These are phyloP conservation scores for Craseonycteris thonglongyai DNA, from an alignment of 2,113 vertebrate species.

Conservation along the genomic window DNA sequence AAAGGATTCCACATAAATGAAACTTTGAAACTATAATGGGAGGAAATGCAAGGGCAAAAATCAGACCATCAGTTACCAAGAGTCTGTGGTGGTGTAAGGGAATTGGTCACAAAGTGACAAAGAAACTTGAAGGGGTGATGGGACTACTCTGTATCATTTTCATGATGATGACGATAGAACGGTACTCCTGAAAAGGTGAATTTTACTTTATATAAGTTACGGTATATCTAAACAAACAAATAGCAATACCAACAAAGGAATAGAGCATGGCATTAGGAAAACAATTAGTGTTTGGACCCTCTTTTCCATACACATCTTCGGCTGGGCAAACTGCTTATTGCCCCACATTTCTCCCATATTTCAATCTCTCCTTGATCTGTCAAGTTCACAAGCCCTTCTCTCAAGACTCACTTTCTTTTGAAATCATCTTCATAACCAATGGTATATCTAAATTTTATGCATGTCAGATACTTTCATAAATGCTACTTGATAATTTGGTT, in stretches of 20 bases:
- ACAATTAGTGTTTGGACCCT: fast-evolving
- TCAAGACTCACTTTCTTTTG: neutral
- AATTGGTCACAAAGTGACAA: neutral
- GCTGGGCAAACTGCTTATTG: neutral
- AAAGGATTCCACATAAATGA: neutral
- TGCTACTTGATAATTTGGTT: neutral
- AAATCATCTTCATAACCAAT: neutral
- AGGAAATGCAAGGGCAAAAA: neutral
- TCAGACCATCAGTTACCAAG: neutral
- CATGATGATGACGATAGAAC: neutral
- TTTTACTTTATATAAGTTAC: neutral
- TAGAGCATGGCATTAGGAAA: neutral
- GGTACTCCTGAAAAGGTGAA: neutral
- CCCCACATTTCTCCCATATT: neutral
- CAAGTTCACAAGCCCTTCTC: neutral
- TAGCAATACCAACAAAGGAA: neutral
- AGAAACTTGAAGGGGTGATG: neutral
- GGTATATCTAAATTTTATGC: neutral
- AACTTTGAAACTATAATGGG: neutral
- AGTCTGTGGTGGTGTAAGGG: neutral
- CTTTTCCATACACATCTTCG: neutral
- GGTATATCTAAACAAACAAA: neutral
- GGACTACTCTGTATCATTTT: neutral
- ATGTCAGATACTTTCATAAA: neutral
- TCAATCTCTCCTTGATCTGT: neutral